Base-by-base conservation (phyloP, 2,797 vertebrate species). In the Gallirallus australis region DNA sequence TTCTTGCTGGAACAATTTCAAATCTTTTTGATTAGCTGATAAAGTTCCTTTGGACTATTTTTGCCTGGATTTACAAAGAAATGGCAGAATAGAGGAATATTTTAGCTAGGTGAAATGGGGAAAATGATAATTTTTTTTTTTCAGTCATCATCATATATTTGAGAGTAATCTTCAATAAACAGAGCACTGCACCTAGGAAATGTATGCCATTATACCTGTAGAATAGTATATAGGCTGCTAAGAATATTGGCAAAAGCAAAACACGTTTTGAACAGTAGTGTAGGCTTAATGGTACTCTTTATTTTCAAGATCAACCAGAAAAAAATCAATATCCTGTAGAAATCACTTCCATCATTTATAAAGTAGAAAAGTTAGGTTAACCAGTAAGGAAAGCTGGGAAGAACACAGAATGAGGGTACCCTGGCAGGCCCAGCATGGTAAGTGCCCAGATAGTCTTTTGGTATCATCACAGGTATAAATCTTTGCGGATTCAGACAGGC, bases 161-260 rank as follows among this genome's bases (percentile, higher is more conserved):
- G 8, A 75, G 15, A 33, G 7, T 89, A 40, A 37, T 93, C 24
- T 52, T 94, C 42, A 76, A 77, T 48, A 68, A 82, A 48, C 10
- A 78, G 24, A 71, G 19, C 12, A 63, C 7, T 53, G 56, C 94
- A 89, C 35, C 25, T 23, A 24, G 37, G 54, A 91, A 75, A 86
- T 5, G 0, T n/a, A 21, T 73, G 9, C 6, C 30, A 28, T 57
- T 50, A 53, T 42, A 61, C 12, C 28, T 20, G 15, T 82, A 35
- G 79, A 78, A 69, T 6, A 71, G 7, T 50, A 78, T 52, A 89
- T 2, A 53, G 42, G 37, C 48, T 9, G 30, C 18, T 79, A 45
- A 45, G 70, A 71, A 25, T 53, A 89, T 21, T 60, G 45, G n/a
- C 18, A 86, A 92, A 90, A 95, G 24, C 12, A 94, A 96, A 86